Conservation (phyloP, 2,888 invertebrate genomes). For the Notodonta ziczac region DNA sequence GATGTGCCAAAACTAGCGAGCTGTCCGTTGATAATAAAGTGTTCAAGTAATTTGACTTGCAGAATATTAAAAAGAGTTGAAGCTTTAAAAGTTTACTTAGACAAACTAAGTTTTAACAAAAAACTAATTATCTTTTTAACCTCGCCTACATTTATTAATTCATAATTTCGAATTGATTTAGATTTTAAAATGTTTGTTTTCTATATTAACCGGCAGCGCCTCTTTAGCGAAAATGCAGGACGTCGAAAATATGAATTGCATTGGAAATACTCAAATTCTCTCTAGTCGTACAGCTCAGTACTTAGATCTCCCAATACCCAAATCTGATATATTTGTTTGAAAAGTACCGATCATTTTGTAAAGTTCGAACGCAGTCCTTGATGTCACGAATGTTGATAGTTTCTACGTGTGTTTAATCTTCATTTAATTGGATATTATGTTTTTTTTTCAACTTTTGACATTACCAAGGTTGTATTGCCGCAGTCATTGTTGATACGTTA, state of each 20-base stretch:
- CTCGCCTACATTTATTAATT: too few species aligned
- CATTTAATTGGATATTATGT: slow-evolving; percentile 49
- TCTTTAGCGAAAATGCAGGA: too few species aligned
- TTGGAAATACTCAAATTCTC: too few species aligned
- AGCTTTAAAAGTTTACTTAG: slow-evolving; percentile 7
- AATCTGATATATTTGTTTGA: too few species aligned
- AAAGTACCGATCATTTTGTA: background rate
- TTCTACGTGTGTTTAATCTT: slow-evolving; percentile 32
- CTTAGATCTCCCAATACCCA: too few species aligned
- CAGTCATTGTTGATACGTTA: slow-evolving; percentile 15
- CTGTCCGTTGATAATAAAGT: background rate
- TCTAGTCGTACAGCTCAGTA: too few species aligned
- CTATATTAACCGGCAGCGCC: too few species aligned
- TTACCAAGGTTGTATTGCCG: slow-evolving; percentile 40
- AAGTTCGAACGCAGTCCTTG: slow-evolving; percentile 18
- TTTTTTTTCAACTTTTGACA: slow-evolving; percentile 37
- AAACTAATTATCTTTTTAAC: too few species aligned
- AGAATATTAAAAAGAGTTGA: background rate
- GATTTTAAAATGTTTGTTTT: too few species aligned
- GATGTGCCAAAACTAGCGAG: slow-evolving; percentile 6
- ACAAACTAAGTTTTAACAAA: too few species aligned
- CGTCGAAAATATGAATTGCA: too few species aligned
- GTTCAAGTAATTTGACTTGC: background rate
- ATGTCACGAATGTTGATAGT: slow-evolving; percentile 23
- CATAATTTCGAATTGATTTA: too few species aligned